These are phyloP conservation scores for Ochlodes sylvanus DNA, from an alignment of 2,888 invertebrate genomes.

Conservation along the genomic window DNA sequence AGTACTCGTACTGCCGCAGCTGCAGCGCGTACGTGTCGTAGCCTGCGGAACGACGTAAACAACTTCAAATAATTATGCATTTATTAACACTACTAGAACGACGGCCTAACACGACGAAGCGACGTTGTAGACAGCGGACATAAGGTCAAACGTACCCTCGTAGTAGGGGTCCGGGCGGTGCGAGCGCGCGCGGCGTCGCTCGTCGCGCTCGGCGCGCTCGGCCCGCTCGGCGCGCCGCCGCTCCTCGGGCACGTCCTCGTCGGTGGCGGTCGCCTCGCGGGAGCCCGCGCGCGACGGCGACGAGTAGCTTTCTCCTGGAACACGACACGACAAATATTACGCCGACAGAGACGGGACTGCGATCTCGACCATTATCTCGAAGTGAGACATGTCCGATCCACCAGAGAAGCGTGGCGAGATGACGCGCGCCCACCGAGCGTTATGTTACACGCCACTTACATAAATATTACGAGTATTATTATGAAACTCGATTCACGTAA, in stretches of 20 bases:
- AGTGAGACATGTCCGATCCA: no score
- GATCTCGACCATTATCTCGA: no score
- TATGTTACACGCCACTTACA: background rate
- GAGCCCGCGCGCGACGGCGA: conserved; percentile 69
- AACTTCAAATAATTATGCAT: no score
- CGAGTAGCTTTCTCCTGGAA: conserved; percentile 63
- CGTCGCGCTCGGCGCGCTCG: conserved; percentile 52
- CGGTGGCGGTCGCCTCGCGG: conserved; percentile 66
- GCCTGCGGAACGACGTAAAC: conserved; percentile 26
- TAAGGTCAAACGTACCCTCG: conserved; percentile 32
- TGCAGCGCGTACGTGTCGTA: conserved; percentile 85
- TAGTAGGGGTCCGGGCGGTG: conserved; percentile 61
- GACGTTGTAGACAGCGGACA: no score
- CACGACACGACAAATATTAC: background rate
- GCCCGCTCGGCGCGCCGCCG: conserved; percentile 26
- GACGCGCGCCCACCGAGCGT: no score
- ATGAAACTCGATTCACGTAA: conserved; percentile 17
- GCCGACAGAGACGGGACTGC: background rate
- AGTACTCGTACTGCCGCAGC: conserved; percentile 89
- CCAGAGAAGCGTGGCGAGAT: no score
- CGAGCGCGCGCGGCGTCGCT: conserved; percentile 50
- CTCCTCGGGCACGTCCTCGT: conserved; percentile 59
- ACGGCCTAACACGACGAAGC: no score
- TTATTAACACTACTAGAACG: no score
- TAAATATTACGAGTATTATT: background rate